Percentiles rank a stretch among this genome's conserved stretches.
These are phyloP conservation scores for Hassar affinis DNA, from an alignment of 2,113 vertebrate genomes.

Conservation along the genomic window DNA sequence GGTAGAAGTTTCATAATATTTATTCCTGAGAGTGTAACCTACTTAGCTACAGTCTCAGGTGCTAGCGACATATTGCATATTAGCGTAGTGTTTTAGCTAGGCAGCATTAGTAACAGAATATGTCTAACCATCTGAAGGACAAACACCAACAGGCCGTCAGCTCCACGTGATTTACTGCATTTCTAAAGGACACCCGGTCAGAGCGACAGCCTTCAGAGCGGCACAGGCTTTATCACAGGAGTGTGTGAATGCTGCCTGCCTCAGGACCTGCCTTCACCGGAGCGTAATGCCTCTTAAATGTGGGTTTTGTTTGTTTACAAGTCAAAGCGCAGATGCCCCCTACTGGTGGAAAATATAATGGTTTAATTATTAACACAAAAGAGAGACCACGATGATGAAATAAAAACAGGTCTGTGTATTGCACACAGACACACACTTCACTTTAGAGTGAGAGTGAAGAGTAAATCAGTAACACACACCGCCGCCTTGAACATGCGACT, in stretches of 20 bases:
- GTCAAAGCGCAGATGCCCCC: conserved; percentile 8
- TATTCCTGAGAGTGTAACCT: not conserved
- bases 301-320: not conserved
- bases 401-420: not conserved
- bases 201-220: not conserved
- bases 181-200: not conserved
- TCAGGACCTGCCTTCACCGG: not conserved
- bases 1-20: not conserved
- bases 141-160: too few species aligned
- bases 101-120: not conserved
- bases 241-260: not conserved
- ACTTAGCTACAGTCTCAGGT: not conserved
- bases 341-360: not conserved
- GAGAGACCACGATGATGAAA: not conserved
- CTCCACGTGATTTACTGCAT: not conserved
- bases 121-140: not conserved
- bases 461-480: conserved; percentile 21
- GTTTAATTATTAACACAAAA: not conserved
- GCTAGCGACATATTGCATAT: not conserved
- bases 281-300: not conserved
- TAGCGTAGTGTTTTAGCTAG: not conserved
- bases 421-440: not conserved
- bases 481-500: not conserved
- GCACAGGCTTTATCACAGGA: not conserved
- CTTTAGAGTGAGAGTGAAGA: not conserved